These are phyloP conservation scores for Venturia canescens DNA, from an alignment of 1,140 invertebrate genomes.

Conservation along the genomic window DNA sequence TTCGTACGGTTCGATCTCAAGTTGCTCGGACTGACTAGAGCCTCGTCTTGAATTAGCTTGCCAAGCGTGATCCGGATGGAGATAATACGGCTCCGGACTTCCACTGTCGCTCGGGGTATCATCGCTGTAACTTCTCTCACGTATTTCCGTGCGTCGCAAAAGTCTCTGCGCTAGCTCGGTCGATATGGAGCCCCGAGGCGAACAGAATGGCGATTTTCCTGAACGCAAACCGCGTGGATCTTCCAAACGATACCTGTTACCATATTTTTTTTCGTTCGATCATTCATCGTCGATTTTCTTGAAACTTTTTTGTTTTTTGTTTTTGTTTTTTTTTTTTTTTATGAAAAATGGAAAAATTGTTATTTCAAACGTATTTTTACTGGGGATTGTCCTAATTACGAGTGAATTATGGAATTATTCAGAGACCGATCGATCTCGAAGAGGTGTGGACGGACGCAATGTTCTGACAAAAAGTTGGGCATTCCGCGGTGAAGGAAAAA, in stretches of 20 bases:
- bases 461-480: no score
- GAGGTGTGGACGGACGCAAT: no score
- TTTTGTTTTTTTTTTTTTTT: no score
- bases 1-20: constrained; percentile 91
- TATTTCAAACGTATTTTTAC: no score
- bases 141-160: constrained; percentile 78
- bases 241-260: constrained; percentile 84
- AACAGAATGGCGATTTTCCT: constrained; percentile 84
- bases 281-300: not conserved
- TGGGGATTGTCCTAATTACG: no score
- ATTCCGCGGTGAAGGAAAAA: no score
- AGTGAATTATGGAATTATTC: no score
- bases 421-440: no score
- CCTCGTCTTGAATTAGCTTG: constrained; percentile 85
- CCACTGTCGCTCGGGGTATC: constrained; percentile 75
- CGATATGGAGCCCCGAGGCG: constrained; percentile 87
- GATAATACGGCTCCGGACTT: constrained; percentile 78
- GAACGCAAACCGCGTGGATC: constrained; percentile 83
- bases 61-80: constrained; percentile 91
- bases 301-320: not conserved
- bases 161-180: constrained; percentile 79
- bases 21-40: constrained; percentile 89
- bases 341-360: not conserved
- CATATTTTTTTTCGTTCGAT: constrained; percentile 2
- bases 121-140: constrained; percentile 74